Base-by-base conservation (phyloP, 2,888 invertebrate genomes). In the Euclidia mi region DNA sequence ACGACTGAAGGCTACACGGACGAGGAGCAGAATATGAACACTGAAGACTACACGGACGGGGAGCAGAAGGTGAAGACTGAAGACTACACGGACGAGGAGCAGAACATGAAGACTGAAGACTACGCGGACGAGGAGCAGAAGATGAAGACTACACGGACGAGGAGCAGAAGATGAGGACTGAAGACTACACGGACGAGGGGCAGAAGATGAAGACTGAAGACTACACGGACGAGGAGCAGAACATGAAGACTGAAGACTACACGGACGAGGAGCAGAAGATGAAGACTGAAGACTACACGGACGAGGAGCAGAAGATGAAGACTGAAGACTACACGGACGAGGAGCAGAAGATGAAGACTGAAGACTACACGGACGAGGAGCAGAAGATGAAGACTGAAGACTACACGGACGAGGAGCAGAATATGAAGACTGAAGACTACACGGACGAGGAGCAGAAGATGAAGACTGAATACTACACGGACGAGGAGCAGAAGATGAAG, bases 11-110 rank as follows among this genome's bases (percentile, higher is more conserved):
- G 51, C n/a, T n/a, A 53, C 42, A 45, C 29, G 35, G 50, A 56
- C 29, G 41, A 51, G 17, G 7, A 28, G 62, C 49, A 45, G 9
- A 57, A 50, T 20, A 37, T 11, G 35, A 28, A 48, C 3, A 44
- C 37, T 47, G 62, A 45, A 15, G 29, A 37, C 41, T 59, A 63
- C 56, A 56, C 48, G 52, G 34, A 67, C 60, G 58, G 62, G 37
- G 12, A 4, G 28, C 41, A 45, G n/a, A 40, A 48, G 45, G 51
- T 14, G 18, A 49, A 15, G 18, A 56, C 42, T n/a, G 25, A 14
- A 6, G 10, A 12, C 25, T 29, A 65, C 56, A 57, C 48, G 52
- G 29, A 69, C 60, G 58, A 64, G 37, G 12, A 2, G 29, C 42
- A 46, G 14, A 41, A 49, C 44, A 52, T 15, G 17, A 49, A 15